Percentiles rank a stretch among this genome's conserved stretches.
Evolutionary conservation across 2,797 vertebrate genomes (phyloP).

Genomic region (Myotis vivesi): DNA sequence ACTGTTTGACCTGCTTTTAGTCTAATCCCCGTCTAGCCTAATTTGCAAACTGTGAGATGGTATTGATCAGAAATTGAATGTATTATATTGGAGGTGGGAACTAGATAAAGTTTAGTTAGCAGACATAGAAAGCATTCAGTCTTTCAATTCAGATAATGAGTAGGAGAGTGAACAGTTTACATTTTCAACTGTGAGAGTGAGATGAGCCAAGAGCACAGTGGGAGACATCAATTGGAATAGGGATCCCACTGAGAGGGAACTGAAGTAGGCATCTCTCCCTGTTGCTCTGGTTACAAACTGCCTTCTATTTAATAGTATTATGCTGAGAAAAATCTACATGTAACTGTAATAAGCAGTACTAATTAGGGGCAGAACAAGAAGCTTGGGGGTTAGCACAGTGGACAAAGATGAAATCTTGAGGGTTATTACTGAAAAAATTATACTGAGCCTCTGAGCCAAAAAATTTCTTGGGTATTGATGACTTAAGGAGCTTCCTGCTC

Average conservation of each 20-base stretch:
- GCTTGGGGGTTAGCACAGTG: not conserved
- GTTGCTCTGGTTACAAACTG: not conserved
- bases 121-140: not conserved
- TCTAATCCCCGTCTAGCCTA: not conserved
- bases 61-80: slow-evolving; percentile 34
- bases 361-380: not conserved
- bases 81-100: not conserved
- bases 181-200: not conserved
- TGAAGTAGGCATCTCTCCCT: not conserved
- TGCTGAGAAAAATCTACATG: not conserved
- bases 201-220: not conserved
- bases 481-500: not conserved
- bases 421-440: not conserved
- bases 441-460: not conserved
- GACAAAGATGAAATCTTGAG: not conserved
- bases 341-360: not conserved
- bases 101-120: not conserved
- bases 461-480: not conserved
- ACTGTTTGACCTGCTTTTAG: not conserved
- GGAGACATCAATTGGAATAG: not conserved
- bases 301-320: slow-evolving; percentile 38
- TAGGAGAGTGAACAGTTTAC: not conserved
- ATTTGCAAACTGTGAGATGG: slow-evolving; percentile 2
- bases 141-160: slow-evolving; percentile 16
- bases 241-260: not conserved